Evolutionary conservation across 2,797 vertebrate species (phyloP), one percentile per base, ranked within the genome.

Genomic region (Gorsachius magnificus): DNA sequence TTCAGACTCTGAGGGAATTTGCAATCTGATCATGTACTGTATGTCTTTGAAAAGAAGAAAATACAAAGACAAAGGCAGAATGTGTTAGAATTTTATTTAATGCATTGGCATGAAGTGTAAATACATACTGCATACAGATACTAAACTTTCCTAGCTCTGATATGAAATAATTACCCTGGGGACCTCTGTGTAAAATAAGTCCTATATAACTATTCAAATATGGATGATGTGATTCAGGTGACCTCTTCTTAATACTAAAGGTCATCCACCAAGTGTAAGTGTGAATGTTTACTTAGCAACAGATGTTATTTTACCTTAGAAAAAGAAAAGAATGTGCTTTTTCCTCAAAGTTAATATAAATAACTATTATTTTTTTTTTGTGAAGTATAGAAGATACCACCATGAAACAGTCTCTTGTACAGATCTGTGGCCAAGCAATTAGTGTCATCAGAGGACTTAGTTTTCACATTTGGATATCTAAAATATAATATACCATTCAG

Each of bases 111-210:
- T 92, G 95, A 94, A 96, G 92, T 93, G 95, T 96, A 97, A 93
- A 95, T 97, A 97, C 82, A 92, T 89, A 84, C 71, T 61, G 91
- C 93, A 85, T 95, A 87, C 82, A 94, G 50, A 89, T 87, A 78
- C 93, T 77, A 88, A 96, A 96, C 91, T 89, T 80, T 43, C 29
- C 92, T 68, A 35, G 46, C 77, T 92, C 54, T 54, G 71, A 72
- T 96, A 57, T 56, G 81, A 97, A 97, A 96, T 97, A 97, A 97
- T 97, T 97, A 97, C 97, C 95, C 96, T 87, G 82, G 96, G 96
- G 97, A 97, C 64, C 76, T 83, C 75, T 72, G 87, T 78, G 94
- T 93, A 90, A 96, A 97, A 58, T 96, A 97, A 96, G 95, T 95
- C 93, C 94, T 85, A 35, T 93, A 93, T 87, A 97, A 93, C 80